phyloP scores from a whole-genome alignment of 2,113 vertebrate genomes.

The Syrmaticus mikado region DNA sequence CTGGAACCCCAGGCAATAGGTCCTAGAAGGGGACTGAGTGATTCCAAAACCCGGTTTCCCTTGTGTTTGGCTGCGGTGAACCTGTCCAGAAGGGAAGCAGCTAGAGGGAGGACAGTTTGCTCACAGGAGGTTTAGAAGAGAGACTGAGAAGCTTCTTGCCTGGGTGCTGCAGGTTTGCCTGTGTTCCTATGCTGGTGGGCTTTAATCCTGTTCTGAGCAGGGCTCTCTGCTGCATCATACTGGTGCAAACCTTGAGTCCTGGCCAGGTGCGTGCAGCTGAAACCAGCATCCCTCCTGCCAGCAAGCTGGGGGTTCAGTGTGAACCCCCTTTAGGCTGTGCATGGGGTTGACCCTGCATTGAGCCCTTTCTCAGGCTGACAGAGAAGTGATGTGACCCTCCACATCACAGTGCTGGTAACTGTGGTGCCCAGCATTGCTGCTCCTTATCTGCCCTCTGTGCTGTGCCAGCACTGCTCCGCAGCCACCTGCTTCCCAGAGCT shows the following conservation, averaged over 20 bases:
- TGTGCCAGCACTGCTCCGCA: neutral
- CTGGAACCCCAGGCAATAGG: neutral
- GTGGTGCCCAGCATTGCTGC: neutral
- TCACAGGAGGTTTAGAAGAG: neutral
- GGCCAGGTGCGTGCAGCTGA: rapidly evolving
- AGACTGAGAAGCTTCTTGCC: neutral
- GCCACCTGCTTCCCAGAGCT: neutral
- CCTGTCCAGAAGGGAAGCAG: neutral
- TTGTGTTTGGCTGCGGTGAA: rapidly evolving
- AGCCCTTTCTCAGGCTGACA: no score
- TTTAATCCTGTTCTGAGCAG: neutral
- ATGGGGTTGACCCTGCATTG: neutral
- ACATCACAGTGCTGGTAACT: neutral
- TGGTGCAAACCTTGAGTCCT: rapidly evolving
- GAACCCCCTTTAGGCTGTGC: rapidly evolving
- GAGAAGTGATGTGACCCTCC: neutral
- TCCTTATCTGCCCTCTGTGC: slow-evolving; percentile 3
- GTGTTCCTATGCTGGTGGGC: neutral
- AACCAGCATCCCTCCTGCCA: rapidly evolving
- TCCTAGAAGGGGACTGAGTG: rapidly evolving
- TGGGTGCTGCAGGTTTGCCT: neutral
- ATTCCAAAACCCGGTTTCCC: neutral
- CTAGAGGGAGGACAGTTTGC: neutral
- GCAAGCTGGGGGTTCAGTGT: neutral
- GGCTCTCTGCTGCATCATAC: rapidly evolving